Evolutionary conservation across 2,888 invertebrate genomes (phyloP), one percentile per base, ranked within the genome.

Genomic region (Candidula unifasciata): DNA sequence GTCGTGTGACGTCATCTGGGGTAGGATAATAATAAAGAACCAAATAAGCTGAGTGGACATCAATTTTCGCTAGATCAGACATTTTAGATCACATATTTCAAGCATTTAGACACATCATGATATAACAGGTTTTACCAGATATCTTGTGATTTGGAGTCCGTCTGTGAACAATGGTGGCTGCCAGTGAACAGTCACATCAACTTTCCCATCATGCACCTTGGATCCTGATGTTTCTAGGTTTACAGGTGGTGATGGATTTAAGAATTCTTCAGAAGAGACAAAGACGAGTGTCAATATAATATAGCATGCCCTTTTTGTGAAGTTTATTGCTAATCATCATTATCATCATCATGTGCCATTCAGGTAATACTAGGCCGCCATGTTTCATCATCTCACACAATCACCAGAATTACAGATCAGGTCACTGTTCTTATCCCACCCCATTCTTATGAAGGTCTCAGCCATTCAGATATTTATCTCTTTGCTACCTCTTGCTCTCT

Each of bases 131-230:
- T n/a, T 83, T 78, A 93, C 92, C 89, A 88, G 88, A 86, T 93
- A 93, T 87, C 89, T 89, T 80, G 88, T 88, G 27, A 93, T 86
- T 16, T 92, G 92, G 10, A 93, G 87, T 8, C 86, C 86, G 86
- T 93, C 93, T 21, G 91, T 89, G 80, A 87, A 88, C 24, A 85
- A 78, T 3, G 93, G 93, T 1, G 90, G 90, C 81, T 89, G 87
- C 93, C 93, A 93, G 16, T 89, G 87, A 21, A 93, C 87, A 37
- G 88, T 88, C 10, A 93, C 90, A 66, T 90, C 90, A 8, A 93
- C 90, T 64, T 88, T 89, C 68, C 90, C 90, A 60, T 90, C 89
- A 73, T 89, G 88, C 52, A 92, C 85, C 10, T 89, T 89, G 27
- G 89, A 90, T 44, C 86, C 88, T 2, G 89, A 91, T 74, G 91